phyloP scores from a whole-genome alignment of 2,888 invertebrate species.

The Drosophila anomalipes region DNA sequence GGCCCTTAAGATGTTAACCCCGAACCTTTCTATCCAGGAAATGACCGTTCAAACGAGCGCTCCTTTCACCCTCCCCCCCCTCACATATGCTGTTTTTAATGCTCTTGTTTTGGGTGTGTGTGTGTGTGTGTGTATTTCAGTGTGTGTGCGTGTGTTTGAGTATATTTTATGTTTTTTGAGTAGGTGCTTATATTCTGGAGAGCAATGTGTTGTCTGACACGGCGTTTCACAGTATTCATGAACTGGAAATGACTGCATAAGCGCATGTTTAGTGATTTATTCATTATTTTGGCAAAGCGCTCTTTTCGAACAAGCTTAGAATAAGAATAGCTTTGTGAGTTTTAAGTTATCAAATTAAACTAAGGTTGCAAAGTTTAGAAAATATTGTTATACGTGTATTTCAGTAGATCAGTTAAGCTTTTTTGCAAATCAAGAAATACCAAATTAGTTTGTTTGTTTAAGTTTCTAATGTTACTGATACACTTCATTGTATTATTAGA shows the following conservation, averaged over 20 bases:
- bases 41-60: slow-evolving; percentile 61
- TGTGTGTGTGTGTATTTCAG: background rate
- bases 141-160: slow-evolving; percentile 4
- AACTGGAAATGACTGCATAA: slow-evolving; percentile 50
- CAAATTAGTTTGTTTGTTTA: no score
- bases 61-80: slow-evolving; percentile 7
- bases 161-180: slow-evolving; percentile 44
- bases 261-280: slow-evolving; percentile 40
- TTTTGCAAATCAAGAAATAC: background rate
- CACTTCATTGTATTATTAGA: background rate
- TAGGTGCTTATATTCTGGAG: slow-evolving; percentile 41
- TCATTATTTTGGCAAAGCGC: slow-evolving; percentile 19
- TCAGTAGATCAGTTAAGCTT: background rate
- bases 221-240: slow-evolving; percentile 45
- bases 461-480: background rate
- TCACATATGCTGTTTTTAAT: slow-evolving; percentile 31
- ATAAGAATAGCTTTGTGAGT: slow-evolving; percentile 1
- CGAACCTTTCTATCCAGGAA: slow-evolving; percentile 60
- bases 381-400: background rate
- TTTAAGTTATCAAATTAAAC: background rate
- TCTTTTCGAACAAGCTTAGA: background rate
- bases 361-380: background rate
- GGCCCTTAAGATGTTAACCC: slow-evolving; percentile 48
- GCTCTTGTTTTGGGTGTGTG: slow-evolving; percentile 9
- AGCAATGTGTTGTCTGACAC: slow-evolving; percentile 43